Evolutionary conservation across 2,797 vertebrate genomes (phyloP).

Genomic region (Galago senegalensis): DNA sequence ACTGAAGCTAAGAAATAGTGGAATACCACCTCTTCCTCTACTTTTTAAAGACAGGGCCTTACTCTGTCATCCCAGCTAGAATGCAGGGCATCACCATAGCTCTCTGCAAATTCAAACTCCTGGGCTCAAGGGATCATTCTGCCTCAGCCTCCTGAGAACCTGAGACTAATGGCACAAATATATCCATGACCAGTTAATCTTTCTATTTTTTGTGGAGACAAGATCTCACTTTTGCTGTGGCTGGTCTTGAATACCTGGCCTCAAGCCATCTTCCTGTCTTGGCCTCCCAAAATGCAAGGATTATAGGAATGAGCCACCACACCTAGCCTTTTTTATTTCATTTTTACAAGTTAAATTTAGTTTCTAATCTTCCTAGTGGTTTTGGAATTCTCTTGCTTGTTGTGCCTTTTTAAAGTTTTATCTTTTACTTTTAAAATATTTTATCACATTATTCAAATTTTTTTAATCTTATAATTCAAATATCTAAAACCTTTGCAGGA

Average conservation of each 20-base stretch:
- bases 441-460: not conserved
- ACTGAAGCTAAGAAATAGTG: not conserved
- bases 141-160: not conserved
- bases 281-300: not conserved
- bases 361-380: not conserved
- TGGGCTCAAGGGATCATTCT: not conserved
- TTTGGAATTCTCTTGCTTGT: constrained; percentile 7
- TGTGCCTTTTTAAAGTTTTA: constrained; percentile 19
- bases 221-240: not conserved
- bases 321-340: not conserved
- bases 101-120: not conserved
- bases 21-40: not conserved
- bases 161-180: not conserved
- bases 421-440: constrained; percentile 29
- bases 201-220: not conserved
- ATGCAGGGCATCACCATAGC: not conserved
- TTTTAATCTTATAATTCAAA: constrained; percentile 35
- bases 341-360: constrained; percentile 45
- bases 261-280: not conserved
- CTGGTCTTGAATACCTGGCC: not conserved
- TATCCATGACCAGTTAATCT: not conserved
- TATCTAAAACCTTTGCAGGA: not conserved
- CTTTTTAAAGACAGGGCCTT: not conserved
- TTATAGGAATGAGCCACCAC: not conserved
- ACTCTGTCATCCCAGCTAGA: not conserved